Conservation (phyloP, 2,888 invertebrate species). For the Alcis repandata region DNA sequence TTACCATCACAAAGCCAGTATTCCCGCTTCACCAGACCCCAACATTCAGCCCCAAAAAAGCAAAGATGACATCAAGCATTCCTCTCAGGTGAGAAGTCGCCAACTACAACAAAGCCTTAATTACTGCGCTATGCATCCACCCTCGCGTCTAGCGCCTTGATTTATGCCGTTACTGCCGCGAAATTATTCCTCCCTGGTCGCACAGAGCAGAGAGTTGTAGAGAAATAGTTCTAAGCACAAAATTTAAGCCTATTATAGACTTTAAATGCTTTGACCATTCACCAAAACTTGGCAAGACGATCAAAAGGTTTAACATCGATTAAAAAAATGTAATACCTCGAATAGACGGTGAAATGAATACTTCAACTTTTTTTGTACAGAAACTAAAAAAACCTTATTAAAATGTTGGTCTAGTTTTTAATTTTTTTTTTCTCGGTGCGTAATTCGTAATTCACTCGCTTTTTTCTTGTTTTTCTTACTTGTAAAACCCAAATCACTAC, state of each 20-base stretch:
- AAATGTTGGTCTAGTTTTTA: too few relatives aligned
- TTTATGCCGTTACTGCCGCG: conserved; percentile 53
- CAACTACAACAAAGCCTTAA: conserved; percentile 44
- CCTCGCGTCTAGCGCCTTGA: conserved; percentile 32
- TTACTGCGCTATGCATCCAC: conserved; percentile 35
- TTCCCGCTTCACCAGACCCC: not conserved
- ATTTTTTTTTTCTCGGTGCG: too few relatives aligned
- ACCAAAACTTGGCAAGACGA: too few relatives aligned
- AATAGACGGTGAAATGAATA: too few relatives aligned
- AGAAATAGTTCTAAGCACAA: not conserved
- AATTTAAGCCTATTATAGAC: not conserved
- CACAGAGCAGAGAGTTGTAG: not conserved
- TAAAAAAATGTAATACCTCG: too few relatives aligned
- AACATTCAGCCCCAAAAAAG: conserved; percentile 9
- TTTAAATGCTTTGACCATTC: too few relatives aligned
- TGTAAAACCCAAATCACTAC: too few relatives aligned
- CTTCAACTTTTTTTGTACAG: too few relatives aligned
- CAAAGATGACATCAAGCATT: conserved; percentile 16
- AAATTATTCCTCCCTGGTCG: conserved; percentile 79
- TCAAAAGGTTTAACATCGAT: too few relatives aligned
- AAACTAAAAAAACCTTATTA: too few relatives aligned
- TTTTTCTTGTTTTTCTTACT: too few relatives aligned
- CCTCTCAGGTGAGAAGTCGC: conserved; percentile 29
- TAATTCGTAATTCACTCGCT: too few relatives aligned
- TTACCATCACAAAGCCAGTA: not conserved